Conservation (phyloP, 2,113 vertebrate species). For the Tetraodon nigroviridis region DNA sequence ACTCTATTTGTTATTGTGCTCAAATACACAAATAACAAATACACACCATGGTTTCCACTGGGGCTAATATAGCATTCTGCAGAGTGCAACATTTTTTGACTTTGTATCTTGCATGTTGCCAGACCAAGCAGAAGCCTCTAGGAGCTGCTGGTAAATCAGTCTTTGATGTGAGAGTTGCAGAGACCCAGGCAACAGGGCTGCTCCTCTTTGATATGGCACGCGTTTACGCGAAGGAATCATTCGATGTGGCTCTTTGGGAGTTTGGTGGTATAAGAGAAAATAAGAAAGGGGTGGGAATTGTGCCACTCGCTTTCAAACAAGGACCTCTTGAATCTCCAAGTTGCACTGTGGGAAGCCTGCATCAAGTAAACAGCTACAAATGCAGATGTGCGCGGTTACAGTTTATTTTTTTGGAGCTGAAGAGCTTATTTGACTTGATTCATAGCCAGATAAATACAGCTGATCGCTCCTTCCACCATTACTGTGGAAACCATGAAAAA, state of each 20-base stretch:
- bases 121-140: conserved; percentile 28
- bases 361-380: neutral
- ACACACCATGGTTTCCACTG: too few species aligned
- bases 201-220: conserved; percentile 41
- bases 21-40: too few species aligned
- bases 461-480: neutral
- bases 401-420: neutral
- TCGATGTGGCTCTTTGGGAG: conserved; percentile 40
- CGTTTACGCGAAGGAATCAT: conserved; percentile 37
- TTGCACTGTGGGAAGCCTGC: conserved; percentile 5
- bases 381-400: neutral
- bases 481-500: neutral
- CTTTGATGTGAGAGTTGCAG: conserved; percentile 50
- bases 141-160: conserved; percentile 39
- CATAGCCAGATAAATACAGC: neutral
- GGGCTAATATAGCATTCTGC: too few species aligned
- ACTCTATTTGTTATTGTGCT: conserved; percentile 1
- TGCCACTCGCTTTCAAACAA: conserved; percentile 24
- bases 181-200: conserved; percentile 44
- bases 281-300: conserved; percentile 4
- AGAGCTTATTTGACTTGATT: neutral
- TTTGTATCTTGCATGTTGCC: conserved; percentile 26
- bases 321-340: conserved; percentile 11
- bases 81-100: conserved; percentile 5
- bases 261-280: conserved; percentile 11